These are phyloP conservation scores for Antedon mediterranea DNA, from an alignment of 53 echinoderm and acorn worm genomes.

Conservation along the genomic window DNA sequence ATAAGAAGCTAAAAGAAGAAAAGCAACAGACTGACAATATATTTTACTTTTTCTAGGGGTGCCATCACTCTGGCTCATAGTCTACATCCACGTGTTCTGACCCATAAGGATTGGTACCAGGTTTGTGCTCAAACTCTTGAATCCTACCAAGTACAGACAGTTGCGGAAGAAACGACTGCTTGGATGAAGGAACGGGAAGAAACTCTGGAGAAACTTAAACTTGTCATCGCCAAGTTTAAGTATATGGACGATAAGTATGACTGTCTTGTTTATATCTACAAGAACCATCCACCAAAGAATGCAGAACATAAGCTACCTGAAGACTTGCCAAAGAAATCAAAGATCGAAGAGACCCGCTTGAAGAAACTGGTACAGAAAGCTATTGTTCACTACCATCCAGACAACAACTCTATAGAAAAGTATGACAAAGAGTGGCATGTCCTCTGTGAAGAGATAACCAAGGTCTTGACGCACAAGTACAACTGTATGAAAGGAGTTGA, in stretches of 20 bases:
- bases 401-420: constrained; percentile 13
- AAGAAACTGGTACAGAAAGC: constrained; percentile 15
- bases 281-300: constrained; percentile 22
- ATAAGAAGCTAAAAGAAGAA: neutral
- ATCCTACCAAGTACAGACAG: constrained; percentile 9
- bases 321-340: constrained; percentile 1
- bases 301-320: neutral
- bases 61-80: constrained; percentile 17
- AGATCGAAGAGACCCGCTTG: neutral
- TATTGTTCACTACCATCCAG: constrained; percentile 25
- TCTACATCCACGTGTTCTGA: constrained; percentile 11
- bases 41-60: neutral
- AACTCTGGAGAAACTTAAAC: constrained; percentile 18
- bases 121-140: constrained; percentile 9
- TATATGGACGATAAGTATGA: neutral
- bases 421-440: constrained; percentile 18
- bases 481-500: constrained; percentile 3
- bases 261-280: constrained; percentile 7
- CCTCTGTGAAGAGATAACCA: constrained; percentile 26
- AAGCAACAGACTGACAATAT: too few relatives aligned
- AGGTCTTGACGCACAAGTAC: constrained; percentile 8
- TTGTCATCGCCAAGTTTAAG: constrained; percentile 5
- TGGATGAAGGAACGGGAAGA: constrained; percentile 5
- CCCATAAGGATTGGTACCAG: constrained; percentile 4
- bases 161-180: neutral